These are phyloP conservation scores for Camptogramma bilineatum DNA, from an alignment of 2,888 invertebrate genomes.

Conservation along the genomic window DNA sequence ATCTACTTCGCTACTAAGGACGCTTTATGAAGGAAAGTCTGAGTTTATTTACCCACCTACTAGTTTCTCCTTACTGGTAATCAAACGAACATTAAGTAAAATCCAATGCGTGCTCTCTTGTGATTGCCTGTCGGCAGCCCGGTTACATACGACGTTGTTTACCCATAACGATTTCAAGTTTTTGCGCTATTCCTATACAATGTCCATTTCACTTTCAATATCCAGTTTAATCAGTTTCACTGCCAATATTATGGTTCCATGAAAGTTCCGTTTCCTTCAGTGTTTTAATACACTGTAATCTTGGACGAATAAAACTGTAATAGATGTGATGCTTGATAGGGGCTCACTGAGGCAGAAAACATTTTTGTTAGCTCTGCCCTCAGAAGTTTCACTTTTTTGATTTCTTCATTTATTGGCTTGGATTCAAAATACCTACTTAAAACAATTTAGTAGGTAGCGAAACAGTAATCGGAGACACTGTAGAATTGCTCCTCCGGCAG, in stretches of 20 bases:
- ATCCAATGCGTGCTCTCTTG: slow-evolving; percentile 43
- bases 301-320: too few species aligned
- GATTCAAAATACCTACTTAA: slow-evolving; percentile 42
- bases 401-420: slow-evolving; percentile 39
- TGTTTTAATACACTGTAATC: neutral
- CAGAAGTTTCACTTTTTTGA: slow-evolving; percentile 45
- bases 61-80: slow-evolving; percentile 40
- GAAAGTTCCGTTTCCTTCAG: neutral
- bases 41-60: slow-evolving; percentile 20
- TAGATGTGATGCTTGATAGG: slow-evolving; percentile 14
- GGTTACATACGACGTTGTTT: slow-evolving; percentile 45
- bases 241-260: slow-evolving; percentile 26
- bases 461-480: slow-evolving; percentile 41
- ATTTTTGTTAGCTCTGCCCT: slow-evolving; percentile 32
- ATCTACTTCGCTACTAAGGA: slow-evolving; percentile 7
- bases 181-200: slow-evolving; percentile 45
- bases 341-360: slow-evolving; percentile 36
- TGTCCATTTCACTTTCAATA: slow-evolving; percentile 55
- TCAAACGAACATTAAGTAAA: slow-evolving; percentile 54
- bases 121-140: slow-evolving; percentile 36
- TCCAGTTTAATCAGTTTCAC: slow-evolving; percentile 53
- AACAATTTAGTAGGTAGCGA: slow-evolving; percentile 43
- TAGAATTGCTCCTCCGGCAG: slow-evolving; percentile 52
- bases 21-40: slow-evolving; percentile 19
- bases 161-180: slow-evolving; percentile 51